Evolutionary conservation across 2,888 invertebrate genomes (phyloP).

Genomic region (Archips xylosteana): DNA sequence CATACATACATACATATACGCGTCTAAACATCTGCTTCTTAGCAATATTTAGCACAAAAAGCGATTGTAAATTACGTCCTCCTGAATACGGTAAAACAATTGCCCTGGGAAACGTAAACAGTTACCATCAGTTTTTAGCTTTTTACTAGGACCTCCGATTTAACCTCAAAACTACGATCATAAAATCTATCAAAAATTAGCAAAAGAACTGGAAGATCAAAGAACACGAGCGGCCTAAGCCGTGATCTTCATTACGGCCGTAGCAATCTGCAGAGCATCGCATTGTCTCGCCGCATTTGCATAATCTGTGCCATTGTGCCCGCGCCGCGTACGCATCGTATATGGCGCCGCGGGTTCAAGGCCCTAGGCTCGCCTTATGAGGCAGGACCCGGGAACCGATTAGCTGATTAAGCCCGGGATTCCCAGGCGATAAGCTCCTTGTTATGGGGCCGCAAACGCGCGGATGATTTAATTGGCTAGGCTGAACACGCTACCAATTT

Average conservation of each 20-base stretch:
- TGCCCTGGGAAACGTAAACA: too few relatives aligned
- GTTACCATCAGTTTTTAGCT: too few relatives aligned
- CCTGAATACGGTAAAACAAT: too few relatives aligned
- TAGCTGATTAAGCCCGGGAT: conserved; percentile 31
- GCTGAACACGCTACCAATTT: conserved; percentile 3
- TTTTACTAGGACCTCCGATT: not conserved
- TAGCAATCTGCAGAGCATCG: conserved; percentile 6
- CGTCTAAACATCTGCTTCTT: too few relatives aligned
- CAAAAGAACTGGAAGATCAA: not conserved
- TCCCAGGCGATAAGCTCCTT: conserved; percentile 35
- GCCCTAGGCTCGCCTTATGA: conserved; percentile 20
- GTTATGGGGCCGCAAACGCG: conserved; percentile 31
- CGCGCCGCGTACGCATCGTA: not conserved
- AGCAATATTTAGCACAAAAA: too few relatives aligned
- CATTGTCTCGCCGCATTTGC: conserved; percentile 31
- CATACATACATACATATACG: too few relatives aligned
- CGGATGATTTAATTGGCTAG: conserved; percentile 27
- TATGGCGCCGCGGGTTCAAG: conserved; percentile 26
- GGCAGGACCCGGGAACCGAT: conserved; percentile 26
- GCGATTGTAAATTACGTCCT: too few relatives aligned
- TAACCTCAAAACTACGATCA: not conserved
- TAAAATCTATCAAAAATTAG: not conserved
- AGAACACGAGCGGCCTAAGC: not conserved
- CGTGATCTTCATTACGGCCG: conserved; percentile 31
- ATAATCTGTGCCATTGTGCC: conserved; percentile 17